Conservation (phyloP, 2,113 vertebrate genomes). For the Isurus oxyrinchus region DNA sequence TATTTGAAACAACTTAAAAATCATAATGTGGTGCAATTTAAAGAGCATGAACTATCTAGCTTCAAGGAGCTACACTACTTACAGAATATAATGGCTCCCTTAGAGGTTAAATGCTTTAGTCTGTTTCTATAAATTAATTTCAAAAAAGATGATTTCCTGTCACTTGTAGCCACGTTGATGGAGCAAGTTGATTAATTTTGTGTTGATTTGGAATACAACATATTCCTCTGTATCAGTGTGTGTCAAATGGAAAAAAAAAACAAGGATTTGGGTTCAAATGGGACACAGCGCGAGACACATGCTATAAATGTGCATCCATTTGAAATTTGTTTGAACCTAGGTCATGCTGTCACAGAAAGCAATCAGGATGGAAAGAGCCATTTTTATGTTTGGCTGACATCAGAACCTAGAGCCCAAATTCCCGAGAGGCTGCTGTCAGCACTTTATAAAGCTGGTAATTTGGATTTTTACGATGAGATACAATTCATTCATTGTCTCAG, state of each 20-base stretch:
- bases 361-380: conserved; percentile 11
- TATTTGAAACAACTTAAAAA: not conserved
- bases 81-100: not conserved
- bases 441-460: conserved; percentile 4
- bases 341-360: not conserved
- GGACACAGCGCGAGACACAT: not conserved
- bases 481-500: conserved; percentile 16
- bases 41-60: not conserved
- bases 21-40: not conserved
- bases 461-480: conserved; percentile 2
- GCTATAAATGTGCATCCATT: not conserved
- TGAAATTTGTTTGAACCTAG: conserved; percentile 21
- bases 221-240: not conserved
- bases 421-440: conserved; percentile 3
- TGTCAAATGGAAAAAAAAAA: not conserved
- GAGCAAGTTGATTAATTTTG: not conserved
- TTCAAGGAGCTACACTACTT: not conserved
- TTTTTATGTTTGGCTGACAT: conserved; percentile 11
- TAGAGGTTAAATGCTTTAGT: not conserved
- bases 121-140: not conserved
- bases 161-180: not conserved
- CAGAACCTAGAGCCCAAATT: not conserved
- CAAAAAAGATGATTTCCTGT: not conserved
- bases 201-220: not conserved
- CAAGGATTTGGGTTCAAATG: not conserved